phyloP scores from a whole-genome alignment of 2,888 invertebrate genomes.

The Brachyptera putata region DNA sequence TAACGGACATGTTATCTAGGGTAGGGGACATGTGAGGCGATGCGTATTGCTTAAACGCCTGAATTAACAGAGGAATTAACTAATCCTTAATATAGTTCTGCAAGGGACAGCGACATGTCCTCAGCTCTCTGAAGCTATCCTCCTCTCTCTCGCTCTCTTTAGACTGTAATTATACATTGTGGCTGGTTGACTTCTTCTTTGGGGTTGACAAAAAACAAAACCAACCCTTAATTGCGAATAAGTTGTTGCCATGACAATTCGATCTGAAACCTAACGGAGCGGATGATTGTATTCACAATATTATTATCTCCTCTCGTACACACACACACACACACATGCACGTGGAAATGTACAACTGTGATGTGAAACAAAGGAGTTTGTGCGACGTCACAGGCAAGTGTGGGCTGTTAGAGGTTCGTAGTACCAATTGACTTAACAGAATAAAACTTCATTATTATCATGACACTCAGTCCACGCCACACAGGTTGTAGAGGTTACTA shows the following conservation, averaged over 20 bases:
- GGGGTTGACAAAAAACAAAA: not conserved
- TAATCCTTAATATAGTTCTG: slow-evolving; percentile 10
- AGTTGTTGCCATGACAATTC: slow-evolving; percentile 19
- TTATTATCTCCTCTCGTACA: slow-evolving; percentile 6
- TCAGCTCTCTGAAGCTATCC: slow-evolving; percentile 11
- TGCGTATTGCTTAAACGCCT: slow-evolving; percentile 29
- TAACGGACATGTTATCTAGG: slow-evolving; percentile 11
- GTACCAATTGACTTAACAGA: too few relatives aligned
- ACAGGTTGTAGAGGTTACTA: too few relatives aligned
- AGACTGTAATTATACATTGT: slow-evolving; percentile 28
- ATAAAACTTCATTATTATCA: too few relatives aligned
- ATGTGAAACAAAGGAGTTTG: not conserved
- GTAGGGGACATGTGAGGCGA: slow-evolving; percentile 29
- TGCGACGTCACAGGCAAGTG: too few relatives aligned
- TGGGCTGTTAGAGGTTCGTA: too few relatives aligned
- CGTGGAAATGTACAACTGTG: not conserved
- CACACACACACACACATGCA: slow-evolving; percentile 1
- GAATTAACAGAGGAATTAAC: slow-evolving; percentile 29
- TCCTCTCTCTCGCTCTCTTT: not conserved
- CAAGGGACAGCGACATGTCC: slow-evolving; percentile 19
- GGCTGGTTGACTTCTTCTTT: slow-evolving; percentile 10
- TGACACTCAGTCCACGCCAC: too few relatives aligned
- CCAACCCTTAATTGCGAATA: slow-evolving; percentile 19
- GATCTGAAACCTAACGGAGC: slow-evolving; percentile 22
- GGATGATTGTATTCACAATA: slow-evolving; percentile 19